Percentiles rank a stretch among this genome's conserved stretches.
These are phyloP conservation scores for Pomacea maculata DNA, from an alignment of 1,140 invertebrate genomes.

Conservation along the genomic window DNA sequence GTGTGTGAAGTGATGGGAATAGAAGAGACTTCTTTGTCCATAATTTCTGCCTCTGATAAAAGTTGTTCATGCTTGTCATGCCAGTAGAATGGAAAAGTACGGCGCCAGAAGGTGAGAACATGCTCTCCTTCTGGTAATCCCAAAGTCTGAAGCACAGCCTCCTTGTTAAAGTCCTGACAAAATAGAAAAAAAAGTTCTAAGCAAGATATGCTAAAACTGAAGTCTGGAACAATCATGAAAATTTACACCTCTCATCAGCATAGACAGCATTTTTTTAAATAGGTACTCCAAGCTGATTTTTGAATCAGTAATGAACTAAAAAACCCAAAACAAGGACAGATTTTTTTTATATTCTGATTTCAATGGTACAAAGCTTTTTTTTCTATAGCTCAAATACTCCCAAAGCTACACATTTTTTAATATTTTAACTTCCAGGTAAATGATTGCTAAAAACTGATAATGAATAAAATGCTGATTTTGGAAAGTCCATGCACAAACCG, in stretches of 20 bases:
- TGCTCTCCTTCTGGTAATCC: conserved; percentile 56
- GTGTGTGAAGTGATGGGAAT: conserved; percentile 53
- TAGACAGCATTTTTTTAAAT: too few species aligned
- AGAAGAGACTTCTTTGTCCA: conserved; percentile 14
- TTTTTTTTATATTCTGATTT: too few species aligned
- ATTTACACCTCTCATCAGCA: neutral
- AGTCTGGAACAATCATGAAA: neutral
- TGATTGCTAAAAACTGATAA: too few species aligned
- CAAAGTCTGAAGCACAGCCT: conserved; percentile 62
- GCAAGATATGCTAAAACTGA: too few species aligned
- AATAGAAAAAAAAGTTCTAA: neutral
- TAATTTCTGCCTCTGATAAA: conserved; percentile 11
- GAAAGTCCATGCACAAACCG: too few species aligned
- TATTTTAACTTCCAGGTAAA: too few species aligned
- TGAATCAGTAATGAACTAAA: neutral
- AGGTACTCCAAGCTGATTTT: neutral
- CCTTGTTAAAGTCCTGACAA: conserved; percentile 23
- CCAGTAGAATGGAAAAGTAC: conserved; percentile 61
- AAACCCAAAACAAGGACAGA: too few species aligned
- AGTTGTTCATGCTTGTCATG: conserved; percentile 49
- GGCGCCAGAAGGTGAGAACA: conserved; percentile 52
- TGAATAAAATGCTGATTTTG: too few species aligned
- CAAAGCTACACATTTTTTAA: too few species aligned
- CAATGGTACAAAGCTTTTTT: too few species aligned
- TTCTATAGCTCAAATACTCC: too few species aligned